Percentiles rank a stretch among this genome's conserved stretches.
Evolutionary conservation across 2,888 invertebrate genomes (phyloP).

Genomic region (Cacoxenus indagator): DNA sequence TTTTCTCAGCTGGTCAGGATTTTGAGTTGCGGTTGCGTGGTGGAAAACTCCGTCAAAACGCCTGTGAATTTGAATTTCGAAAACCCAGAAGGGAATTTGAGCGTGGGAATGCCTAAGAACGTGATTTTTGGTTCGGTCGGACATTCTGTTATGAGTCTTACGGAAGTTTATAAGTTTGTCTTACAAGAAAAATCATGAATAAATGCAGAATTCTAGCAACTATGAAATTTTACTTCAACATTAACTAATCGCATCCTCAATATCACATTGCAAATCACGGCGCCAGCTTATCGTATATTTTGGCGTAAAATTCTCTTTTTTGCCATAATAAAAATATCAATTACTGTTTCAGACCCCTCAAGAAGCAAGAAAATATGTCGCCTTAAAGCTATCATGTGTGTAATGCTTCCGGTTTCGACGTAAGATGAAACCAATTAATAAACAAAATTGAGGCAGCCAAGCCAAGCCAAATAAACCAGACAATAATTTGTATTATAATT

Average conservation of each 20-base stretch:
- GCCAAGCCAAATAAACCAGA: constrained; percentile 15
- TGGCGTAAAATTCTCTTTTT: not conserved
- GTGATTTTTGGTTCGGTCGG: not conserved
- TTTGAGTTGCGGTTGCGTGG: not conserved
- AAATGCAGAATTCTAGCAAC: no score
- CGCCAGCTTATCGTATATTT: constrained; percentile 5
- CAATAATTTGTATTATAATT: constrained; percentile 10
- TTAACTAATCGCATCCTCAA: not conserved
- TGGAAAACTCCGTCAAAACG: not conserved
- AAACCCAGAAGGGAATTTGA: not conserved
- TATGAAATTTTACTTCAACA: no score
- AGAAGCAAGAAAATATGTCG: not conserved
- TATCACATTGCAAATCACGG: constrained; percentile 18
- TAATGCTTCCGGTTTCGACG: constrained; percentile 29
- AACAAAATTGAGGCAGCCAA: constrained; percentile 15
- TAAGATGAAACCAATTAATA: constrained; percentile 29
- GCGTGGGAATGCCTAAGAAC: not conserved
- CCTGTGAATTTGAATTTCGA: not conserved
- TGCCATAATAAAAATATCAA: constrained; percentile 28
- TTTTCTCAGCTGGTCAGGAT: not conserved
- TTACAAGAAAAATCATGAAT: no score
- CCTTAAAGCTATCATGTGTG: constrained; percentile 25
- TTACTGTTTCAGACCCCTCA: constrained; percentile 5
- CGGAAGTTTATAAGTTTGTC: no score
- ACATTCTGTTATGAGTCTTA: no score